Conservation (phyloP, 2,113 vertebrate genomes). For the Amblyornis subalaris region DNA sequence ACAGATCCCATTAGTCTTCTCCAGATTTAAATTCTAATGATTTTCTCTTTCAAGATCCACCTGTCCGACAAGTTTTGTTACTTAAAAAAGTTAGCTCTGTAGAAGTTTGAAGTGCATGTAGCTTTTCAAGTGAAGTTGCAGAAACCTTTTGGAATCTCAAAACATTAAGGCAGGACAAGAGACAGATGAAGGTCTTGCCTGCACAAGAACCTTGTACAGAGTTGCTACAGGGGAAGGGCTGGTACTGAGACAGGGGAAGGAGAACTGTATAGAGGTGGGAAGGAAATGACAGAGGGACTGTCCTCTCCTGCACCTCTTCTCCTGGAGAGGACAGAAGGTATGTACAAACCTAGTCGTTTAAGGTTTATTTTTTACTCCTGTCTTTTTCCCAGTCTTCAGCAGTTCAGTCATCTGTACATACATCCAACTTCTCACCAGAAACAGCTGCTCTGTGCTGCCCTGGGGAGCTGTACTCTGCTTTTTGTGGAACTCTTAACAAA, state of each 20-base stretch:
- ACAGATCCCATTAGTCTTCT: background rate
- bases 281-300: background rate
- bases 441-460: background rate
- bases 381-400: background rate
- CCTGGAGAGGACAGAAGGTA: background rate
- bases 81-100: background rate
- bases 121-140: background rate
- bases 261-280: background rate
- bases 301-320: background rate
- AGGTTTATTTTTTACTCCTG: background rate
- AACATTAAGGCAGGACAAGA: background rate
- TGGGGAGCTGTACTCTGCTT: background rate
- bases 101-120: background rate
- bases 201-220: background rate
- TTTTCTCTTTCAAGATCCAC: constrained; percentile 12
- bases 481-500: background rate
- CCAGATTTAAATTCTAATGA: background rate
- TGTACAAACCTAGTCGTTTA: background rate
- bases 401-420: background rate
- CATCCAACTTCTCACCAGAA: background rate
- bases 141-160: background rate
- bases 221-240: background rate
- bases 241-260: background rate
- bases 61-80: background rate
- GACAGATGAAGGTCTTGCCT: background rate